Base-by-base conservation (phyloP, 2,888 invertebrate genomes). In the Eupithecia insigniata region DNA sequence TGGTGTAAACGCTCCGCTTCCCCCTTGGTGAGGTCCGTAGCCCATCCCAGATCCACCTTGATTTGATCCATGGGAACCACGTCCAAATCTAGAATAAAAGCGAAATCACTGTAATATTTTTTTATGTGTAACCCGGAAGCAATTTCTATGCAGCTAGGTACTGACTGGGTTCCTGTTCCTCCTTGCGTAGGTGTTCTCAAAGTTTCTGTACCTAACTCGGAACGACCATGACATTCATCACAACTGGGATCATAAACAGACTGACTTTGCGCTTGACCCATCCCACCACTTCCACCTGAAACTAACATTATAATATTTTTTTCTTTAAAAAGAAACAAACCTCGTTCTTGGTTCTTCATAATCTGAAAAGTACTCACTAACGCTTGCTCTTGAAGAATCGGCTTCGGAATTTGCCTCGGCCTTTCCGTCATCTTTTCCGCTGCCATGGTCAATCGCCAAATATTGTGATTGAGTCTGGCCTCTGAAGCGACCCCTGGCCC, bases 241-340 rank as follows among this genome's bases (percentile, higher is more conserved):
- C 97, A 97, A 74, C 95, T 95, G 0, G 94, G 95, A 66, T 96
- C 95, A 67, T 96, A 95, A 73, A 96, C 95, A 66, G 97, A 97
- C 90, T 98, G 98, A 89, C 97, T 97, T 90, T 98, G 98, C 0
- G 98, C 98, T 93, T 97, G 97, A 0, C 98, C 98, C 97, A 98
- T 97, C 70, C 98, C 98, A 84, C 96, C 96, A 76, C 94, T 96
- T 64, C 97, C 97, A 93, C 95, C 97, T 98, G 80, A 79, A 92
- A 91, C 70, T 30, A 55, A 14, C 77, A 69, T 64, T 18, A 65
- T 67, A 32, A n/a, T 64, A 62, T 55, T 58, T 34, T 65, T 66
- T 34, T 43, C n/a, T 32, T 32, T 6, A 55, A 46, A 34, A 60
- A 39, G 1, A 26, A 22, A 10, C 32, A 3, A 34, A 3, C 8